Base-by-base conservation (phyloP, 2,113 vertebrate genomes). In the Calonectris borealis region DNA sequence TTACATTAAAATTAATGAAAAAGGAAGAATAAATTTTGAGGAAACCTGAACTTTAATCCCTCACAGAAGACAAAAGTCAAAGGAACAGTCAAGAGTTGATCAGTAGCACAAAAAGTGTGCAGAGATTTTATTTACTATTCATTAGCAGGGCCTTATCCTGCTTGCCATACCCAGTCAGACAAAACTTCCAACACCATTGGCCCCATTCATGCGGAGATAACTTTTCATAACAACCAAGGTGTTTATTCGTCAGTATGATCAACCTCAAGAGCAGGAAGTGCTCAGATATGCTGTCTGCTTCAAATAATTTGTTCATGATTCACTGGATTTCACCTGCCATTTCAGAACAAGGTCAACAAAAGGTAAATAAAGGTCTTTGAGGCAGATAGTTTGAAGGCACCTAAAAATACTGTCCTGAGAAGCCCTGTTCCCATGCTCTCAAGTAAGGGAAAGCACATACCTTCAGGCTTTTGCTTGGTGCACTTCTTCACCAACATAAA, bases 71-170 rank as follows among this genome's bases (percentile, higher is more conserved):
- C 29, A 31, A 64, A 60, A 58, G 5, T 20, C 5, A 7, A 4
- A 57, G 52, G 57, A 80, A 55, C 15, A 10, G 44, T 34, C 10
- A 51, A 62, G 20, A 48, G 4, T 16, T 66, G 17, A 52, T 60
- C 22, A n/a, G 9, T 6, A 40, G 11, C 1, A 26, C 16, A 1
- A 9, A 38, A 46, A 46, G 5, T 2, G 15, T 2, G 5, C 17
- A 29, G 25, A 46, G 15, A 29, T 49, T 70, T 83, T 40, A 55
- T 75, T 82, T 79, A 13, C 29, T 76, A 2, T 62, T 57, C 32
- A 24, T 65, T 65, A 80, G 27, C 13, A 52, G 16, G 10, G 22
- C 32, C 11, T 46, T 52, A n/a, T 46, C 80, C 27, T 57, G 3
- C 8, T 65, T 80, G 52, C 15, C 25, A 51, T 20, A 52, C 20